Conservation (phyloP, 2,113 vertebrate genomes). For the Ancistrus triradiatus region DNA sequence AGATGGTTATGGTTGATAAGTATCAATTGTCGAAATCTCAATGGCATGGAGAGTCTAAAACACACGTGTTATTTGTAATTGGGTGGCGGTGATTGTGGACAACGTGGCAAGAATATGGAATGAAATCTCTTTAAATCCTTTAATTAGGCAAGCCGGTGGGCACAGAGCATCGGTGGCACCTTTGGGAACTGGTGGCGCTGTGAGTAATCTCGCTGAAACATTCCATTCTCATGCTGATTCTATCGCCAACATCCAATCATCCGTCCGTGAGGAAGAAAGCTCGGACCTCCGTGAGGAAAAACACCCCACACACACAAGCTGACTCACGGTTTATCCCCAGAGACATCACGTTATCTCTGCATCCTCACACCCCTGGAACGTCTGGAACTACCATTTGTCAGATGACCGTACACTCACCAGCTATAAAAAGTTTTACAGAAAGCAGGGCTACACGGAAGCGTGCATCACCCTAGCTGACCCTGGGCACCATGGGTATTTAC, state of each 20-base stretch:
- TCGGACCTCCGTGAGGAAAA: background rate
- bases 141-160: no score
- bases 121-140: no score
- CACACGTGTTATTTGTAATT: no score
- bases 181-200: background rate
- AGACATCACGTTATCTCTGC: no score
- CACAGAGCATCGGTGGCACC: no score
- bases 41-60: no score
- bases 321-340: background rate
- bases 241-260: slow-evolving; percentile 21
- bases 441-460: background rate
- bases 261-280: slow-evolving; percentile 4
- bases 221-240: slow-evolving; percentile 33
- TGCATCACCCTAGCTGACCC: slow-evolving; percentile 37
- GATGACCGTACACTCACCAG: no score
- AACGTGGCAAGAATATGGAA: no score
- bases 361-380: background rate
- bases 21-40: no score
- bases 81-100: no score
- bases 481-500: slow-evolving; percentile 31
- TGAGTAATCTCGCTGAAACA: slow-evolving; percentile 19
- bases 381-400: slow-evolving; percentile 3
- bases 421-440: background rate
- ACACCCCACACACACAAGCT: slow-evolving; percentile 24
- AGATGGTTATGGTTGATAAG: no score